Percentiles rank a stretch among this genome's conserved stretches.
phyloP scores from a whole-genome alignment of 2,888 invertebrate species.

The Uropetala carovei region DNA sequence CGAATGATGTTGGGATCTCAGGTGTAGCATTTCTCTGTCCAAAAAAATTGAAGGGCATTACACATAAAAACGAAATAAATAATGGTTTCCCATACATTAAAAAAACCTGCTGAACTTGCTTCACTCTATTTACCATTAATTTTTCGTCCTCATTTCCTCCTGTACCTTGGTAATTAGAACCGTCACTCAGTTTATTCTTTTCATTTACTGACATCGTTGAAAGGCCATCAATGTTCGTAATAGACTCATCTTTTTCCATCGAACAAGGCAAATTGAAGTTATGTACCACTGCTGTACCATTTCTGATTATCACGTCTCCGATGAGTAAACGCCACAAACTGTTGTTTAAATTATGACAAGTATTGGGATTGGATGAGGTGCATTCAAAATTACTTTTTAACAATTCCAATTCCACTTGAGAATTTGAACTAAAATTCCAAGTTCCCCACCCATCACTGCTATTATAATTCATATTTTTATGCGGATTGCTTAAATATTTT shows the following conservation, averaged over 20 bases:
- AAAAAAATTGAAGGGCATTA: background rate
- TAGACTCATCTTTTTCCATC: background rate
- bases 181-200: background rate
- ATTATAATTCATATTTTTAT: background rate
- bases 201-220: background rate
- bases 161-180: background rate
- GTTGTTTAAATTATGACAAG: background rate
- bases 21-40: background rate
- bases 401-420: background rate
- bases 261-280: background rate
- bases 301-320: background rate
- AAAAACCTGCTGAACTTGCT: too few species aligned
- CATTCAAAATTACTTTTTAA: background rate
- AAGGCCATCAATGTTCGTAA: background rate
- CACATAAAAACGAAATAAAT: background rate
- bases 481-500: too few species aligned
- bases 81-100: too few species aligned
- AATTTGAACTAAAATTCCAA: conserved; percentile 27
- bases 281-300: background rate
- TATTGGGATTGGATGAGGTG: background rate
- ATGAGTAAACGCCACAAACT: conserved; percentile 6
- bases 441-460: background rate
- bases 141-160: background rate
- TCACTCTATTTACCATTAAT: background rate
- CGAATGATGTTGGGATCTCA: background rate